Evolutionary conservation across 2,113 vertebrate genomes (phyloP), one percentile per base, ranked within the genome.

Genomic region (Orcinus orca): DNA sequence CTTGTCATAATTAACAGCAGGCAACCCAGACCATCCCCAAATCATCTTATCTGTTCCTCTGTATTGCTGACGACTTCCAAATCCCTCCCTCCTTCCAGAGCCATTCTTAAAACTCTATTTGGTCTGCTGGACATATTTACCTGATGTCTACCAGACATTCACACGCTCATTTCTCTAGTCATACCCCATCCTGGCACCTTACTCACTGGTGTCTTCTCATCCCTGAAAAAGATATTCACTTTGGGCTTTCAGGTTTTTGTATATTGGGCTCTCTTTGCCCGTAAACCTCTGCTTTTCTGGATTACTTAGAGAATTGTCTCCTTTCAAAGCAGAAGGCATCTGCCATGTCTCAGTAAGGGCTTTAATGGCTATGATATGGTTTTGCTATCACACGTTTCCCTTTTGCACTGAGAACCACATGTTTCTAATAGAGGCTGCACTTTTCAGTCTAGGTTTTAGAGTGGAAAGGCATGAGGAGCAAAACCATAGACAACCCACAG

Each of bases 141-240:
- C 8, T 50, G 6, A 14, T 84, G 21, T 29, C 36, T n/a, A 53
- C 38, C 68, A 60, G 58, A 9, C 0, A 1, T 60, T 38, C 2
- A 5, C 8, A 6, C 3, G 4, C 9, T 53, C 18, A 3, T 25
- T 11, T 29, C n/a, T 67, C 23, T 60, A 10, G 7, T 36, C 5
- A 13, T 47, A 6, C 17, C 3, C 15, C 8, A 5, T 33, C 38
- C 71, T n/a, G 11, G 6, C 4, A 7, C 2, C 5, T 44, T 55
- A 5, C 23, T 83, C 41, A 63, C 47, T 33, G 25, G 23, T 2
- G 1, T 67, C 62, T 58, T 53, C 58, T 76, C 10, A 31, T 36
- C 21, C 5, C 3, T 71, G 31, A 60, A 55, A 36, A 55, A 3
- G 18, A 47, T 29, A 4, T 3, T 81, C 50, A 25, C 1, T 38